These are phyloP conservation scores for Amphimallon solstitiale DNA, from an alignment of 2,888 invertebrate species.

Conservation along the genomic window DNA sequence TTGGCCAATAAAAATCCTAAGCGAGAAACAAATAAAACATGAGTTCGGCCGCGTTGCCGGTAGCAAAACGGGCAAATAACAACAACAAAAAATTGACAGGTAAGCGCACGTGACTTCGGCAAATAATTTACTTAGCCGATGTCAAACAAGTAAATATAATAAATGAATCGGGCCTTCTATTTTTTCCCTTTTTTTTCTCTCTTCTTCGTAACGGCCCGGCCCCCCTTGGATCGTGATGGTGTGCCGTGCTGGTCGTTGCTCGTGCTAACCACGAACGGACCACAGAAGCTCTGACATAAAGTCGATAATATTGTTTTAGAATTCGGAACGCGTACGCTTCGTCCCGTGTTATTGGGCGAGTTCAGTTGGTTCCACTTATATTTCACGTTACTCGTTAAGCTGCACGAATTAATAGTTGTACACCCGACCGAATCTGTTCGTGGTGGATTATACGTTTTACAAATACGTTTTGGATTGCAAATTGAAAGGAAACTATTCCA, in stretches of 20 bases:
- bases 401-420: slow-evolving; percentile 15
- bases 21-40: slow-evolving; percentile 19
- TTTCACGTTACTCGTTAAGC: slow-evolving; percentile 20
- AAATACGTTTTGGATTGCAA: no score
- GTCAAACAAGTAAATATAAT: slow-evolving; percentile 35
- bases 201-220: background rate
- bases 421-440: no score
- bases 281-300: slow-evolving; percentile 6
- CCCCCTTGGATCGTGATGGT: background rate
- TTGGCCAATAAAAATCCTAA: slow-evolving; percentile 18
- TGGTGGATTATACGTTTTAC: no score
- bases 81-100: no score
- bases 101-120: slow-evolving; percentile 27
- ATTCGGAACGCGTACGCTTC: slow-evolving; percentile 15
- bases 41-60: no score
- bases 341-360: slow-evolving; percentile 13
- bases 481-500: no score
- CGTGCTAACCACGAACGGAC: background rate
- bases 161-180: slow-evolving; percentile 29
- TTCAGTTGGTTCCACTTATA: slow-evolving; percentile 14
- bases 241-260: background rate
- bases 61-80: no score
- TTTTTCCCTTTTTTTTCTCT: background rate
- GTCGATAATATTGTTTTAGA: slow-evolving; percentile 34
- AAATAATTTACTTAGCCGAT: slow-evolving; percentile 33